Base-by-base conservation (phyloP, 64 coral and sea anemone genomes). In the Catalaphyllia jardinei region DNA sequence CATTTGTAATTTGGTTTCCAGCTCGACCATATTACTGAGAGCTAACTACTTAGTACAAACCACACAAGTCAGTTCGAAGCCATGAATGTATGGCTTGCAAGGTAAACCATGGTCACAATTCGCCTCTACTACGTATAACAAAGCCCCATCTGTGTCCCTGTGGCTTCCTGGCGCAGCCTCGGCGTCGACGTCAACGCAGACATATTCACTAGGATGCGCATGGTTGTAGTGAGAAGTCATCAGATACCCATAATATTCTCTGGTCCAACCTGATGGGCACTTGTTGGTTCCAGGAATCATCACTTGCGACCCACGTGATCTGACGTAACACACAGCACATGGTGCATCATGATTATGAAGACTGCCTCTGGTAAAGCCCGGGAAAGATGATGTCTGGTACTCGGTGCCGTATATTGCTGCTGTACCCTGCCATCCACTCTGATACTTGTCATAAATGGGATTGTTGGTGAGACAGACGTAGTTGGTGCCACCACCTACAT, bases 231-330 rank as follows among this genome's bases (percentile, higher is more conserved):
- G 62, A 4, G 4, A 60, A 0, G 90, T 79, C 90, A 92, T 92
- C 2, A 92, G 59, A 24, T 92, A 79, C 60, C 90, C 90, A 20
- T 74, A 33, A 35, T 92, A 92, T 22, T 92, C 90, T 28, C 75
- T 78, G 31, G 57, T 79, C 82, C 90, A 92, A 55, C 90, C 83
- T 3, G 74, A 46, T 0, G 90, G 90, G 25, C 90, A 92, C 74
- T 52, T 72, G 73, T 87, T 62, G 17, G 90, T 92, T 51, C 35
- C 90, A 31, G 83, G 90, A 38, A 92, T 92, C 90, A 92, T 78
- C 19, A 92, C 10, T 22, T 92, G 84, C 8, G 83, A 75, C 20
- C 74, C 86, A 30, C 90, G 90, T 74, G 83, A 79, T 16, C 29
- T 79, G 25, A 65, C 82, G 29, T 92, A 87, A 31, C 90, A 92